Conservation (phyloP, 2,113 vertebrate species). For the Narcine bancroftii region DNA sequence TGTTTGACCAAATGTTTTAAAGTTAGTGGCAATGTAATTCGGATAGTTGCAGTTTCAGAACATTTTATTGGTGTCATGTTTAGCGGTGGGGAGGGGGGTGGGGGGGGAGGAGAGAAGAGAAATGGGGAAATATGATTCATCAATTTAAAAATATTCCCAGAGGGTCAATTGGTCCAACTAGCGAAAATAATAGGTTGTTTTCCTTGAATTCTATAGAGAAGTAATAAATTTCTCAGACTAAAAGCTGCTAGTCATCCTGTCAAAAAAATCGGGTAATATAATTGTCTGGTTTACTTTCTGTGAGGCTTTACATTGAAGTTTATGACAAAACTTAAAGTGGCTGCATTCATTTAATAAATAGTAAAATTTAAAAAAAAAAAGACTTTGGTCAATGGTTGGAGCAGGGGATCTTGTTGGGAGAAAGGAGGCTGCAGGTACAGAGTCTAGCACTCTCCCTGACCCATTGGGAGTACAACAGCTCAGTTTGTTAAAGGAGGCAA, state of each 20-base stretch:
- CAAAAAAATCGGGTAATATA: conserved; percentile 14
- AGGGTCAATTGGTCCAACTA: neutral
- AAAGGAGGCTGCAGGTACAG: neutral
- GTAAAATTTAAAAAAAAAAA: conserved; percentile 17
- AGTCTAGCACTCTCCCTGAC: too few species aligned
- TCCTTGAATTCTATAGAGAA: neutral
- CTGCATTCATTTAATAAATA: conserved; percentile 36
- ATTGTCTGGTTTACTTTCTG: conserved; percentile 24
- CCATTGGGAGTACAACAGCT: too few species aligned
- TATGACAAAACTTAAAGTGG: conserved; percentile 30
- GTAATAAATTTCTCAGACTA: neutral
- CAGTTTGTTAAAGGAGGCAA: too few species aligned
- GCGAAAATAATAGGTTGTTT: neutral
- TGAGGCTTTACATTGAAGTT: conserved; percentile 23
- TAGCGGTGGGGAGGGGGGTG: neutral
- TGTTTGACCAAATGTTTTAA: conserved; percentile 4
- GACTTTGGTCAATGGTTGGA: too few species aligned
- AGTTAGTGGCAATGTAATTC: conserved; percentile 9
- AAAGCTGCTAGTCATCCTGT: conserved; percentile 11
- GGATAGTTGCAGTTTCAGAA: neutral
- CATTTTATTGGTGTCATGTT: neutral
- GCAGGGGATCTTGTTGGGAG: neutral
- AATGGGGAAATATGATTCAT: neutral
- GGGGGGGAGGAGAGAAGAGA: too few species aligned
- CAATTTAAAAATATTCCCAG: neutral